Percentiles rank a stretch among this genome's conserved stretches.
These are phyloP conservation scores for Phoeniculus purpureus DNA, from an alignment of 2,797 vertebrate genomes.

Conservation along the genomic window DNA sequence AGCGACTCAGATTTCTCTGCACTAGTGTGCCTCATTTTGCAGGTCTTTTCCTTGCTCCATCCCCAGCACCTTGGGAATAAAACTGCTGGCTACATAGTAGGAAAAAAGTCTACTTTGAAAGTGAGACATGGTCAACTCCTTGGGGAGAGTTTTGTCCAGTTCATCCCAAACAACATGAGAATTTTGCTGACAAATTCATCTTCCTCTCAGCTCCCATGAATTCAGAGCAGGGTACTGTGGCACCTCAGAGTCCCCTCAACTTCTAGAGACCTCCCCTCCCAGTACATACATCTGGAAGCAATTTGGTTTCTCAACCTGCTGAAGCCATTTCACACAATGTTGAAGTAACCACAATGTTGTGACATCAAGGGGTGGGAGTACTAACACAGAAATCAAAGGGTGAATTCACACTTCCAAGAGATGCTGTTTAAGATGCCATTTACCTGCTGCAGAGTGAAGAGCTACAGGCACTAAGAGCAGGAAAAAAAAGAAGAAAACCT, in stretches of 20 bases:
- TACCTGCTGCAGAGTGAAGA: neutral
- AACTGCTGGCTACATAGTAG: neutral
- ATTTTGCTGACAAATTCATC: neutral
- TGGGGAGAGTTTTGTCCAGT: neutral
- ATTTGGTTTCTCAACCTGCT: neutral
- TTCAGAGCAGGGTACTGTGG: fast-evolving
- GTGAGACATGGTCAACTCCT: fast-evolving
- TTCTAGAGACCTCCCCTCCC: neutral
- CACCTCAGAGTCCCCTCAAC: neutral
- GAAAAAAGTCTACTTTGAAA: neutral
- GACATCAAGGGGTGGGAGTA: fast-evolving
- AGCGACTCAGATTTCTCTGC: fast-evolving
- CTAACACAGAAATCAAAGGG: neutral
- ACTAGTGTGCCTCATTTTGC: fast-evolving
- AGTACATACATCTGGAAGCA: fast-evolving
- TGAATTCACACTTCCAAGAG: neutral
- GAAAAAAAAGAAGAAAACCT: neutral
- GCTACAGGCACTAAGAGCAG: neutral
- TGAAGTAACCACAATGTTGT: neutral
- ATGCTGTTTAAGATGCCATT: neutral
- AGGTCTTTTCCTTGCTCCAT: neutral
- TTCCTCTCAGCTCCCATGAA: neutral
- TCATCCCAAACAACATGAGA: fast-evolving
- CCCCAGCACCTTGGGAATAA: neutral
- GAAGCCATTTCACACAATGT: neutral